These are phyloP conservation scores for Syrmaticus mikado DNA, from an alignment of 2,113 vertebrate species.

Conservation along the genomic window DNA sequence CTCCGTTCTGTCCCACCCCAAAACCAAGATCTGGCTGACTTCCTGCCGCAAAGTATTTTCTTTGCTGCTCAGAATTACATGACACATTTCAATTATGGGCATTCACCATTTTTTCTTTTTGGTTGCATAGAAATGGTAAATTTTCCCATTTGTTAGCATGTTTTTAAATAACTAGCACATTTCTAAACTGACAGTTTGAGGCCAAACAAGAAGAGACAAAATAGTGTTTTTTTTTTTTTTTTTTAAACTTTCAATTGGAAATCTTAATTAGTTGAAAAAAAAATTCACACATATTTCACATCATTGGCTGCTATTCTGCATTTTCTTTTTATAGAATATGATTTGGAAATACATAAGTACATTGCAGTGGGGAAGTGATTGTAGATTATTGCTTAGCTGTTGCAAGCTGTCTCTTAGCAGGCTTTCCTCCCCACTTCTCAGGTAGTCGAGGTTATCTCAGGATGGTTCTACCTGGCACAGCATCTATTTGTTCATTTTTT, in stretches of 20 bases:
- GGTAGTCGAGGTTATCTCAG: not conserved
- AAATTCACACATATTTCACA: not conserved
- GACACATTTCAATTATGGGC: conserved; percentile 31
- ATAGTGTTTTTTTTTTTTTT: not conserved
- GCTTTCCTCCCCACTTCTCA: not conserved
- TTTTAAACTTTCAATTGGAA: not conserved
- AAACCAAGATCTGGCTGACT: conserved; percentile 51
- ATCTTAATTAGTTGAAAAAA: not conserved
- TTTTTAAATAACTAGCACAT: not conserved
- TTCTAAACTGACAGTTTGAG: not conserved
- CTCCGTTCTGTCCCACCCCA: conserved; percentile 45
- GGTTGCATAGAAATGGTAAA: not conserved
- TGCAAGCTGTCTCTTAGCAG: not conserved
- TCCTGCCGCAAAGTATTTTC: conserved; percentile 22
- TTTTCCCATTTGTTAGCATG: conserved; percentile 34
- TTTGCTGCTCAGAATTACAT: conserved; percentile 11
- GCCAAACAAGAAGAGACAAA: not conserved
- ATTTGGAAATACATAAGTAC: not conserved
- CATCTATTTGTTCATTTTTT: not conserved
- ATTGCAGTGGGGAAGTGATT: not conserved
- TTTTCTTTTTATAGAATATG: not conserved
- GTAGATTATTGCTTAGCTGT: not conserved
- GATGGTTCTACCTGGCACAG: not conserved
- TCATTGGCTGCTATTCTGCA: not conserved
- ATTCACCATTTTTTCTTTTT: not conserved